Evolutionary conservation across 2,888 invertebrate genomes (phyloP), one percentile per base, ranked within the genome.

Genomic region (Rotaria magnacalcarata): DNA sequence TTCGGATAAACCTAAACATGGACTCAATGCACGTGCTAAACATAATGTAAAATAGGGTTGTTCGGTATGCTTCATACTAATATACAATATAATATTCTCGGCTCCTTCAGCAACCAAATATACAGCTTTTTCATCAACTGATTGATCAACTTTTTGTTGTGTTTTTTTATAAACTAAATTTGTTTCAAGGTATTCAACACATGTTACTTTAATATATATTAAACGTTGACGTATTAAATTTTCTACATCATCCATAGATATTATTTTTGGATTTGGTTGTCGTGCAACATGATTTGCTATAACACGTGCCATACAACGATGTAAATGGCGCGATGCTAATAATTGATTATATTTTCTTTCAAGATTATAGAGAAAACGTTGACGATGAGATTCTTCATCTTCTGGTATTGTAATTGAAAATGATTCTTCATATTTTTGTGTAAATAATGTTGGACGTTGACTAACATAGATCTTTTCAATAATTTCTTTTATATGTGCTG

Each of bases 161-260:
- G 80, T 52, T 58, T 86, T 86, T 34, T 85, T 50, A 10, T 86
- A 86, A 24, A 80, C 47, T 24, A 87, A 67, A 34, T 85, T 85
- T n/a, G 85, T 87, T 47, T 87, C 87, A 24, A 87, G 60, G n/a
- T 87, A 85, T 52, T 87, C 87, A 27, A 85, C 85, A 67, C 87
- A 87, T 41, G 84, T 85, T 10, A 87, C 85, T 52, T 85, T 85
- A n/a, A 87, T 80, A 10, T 58, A 85, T 60, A 80, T 85, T 52
- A 87, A 58, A 27, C 87, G 56, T 52, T 85, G 84, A n/a, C 87
- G 60, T 27, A 87, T 85, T 41, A 87, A 50, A 60, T 85, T 85
- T 84, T 87, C 87, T 21, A 87, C 85, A 60, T 85, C 87, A 47
- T 87, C 87, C n/a, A 87, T 74, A 3, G 84, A 54, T n/a, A 87